Evolutionary conservation across 2,797 vertebrate species (phyloP).

Genomic region (Pangasius sanitwongsei): DNA sequence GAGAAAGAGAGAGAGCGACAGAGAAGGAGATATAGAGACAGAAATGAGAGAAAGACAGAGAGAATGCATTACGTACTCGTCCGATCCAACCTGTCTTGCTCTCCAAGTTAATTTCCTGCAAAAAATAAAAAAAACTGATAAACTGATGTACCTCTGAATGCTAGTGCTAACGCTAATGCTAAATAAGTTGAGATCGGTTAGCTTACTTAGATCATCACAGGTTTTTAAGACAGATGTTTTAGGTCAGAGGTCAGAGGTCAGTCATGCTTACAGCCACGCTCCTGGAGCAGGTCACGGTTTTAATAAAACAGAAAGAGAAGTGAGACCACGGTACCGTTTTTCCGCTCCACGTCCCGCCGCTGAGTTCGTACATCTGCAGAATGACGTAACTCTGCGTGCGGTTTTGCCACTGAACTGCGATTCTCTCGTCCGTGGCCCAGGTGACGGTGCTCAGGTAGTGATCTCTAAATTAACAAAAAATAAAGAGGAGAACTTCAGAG

Average conservation of each 20-base stretch:
- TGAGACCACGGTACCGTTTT: not conserved
- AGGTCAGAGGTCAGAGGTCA: not conserved
- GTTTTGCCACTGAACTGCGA: slow-evolving; percentile 92
- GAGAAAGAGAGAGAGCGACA: not conserved
- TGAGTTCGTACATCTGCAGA: slow-evolving; percentile 82
- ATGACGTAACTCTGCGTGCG: slow-evolving; percentile 85
- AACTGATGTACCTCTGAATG: not conserved
- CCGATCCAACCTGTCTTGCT: slow-evolving; percentile 90
- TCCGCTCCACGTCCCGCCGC: slow-evolving; percentile 55
- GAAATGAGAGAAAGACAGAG: not conserved
- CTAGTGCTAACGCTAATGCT: not conserved
- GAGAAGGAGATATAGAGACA: not conserved
- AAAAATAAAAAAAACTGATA: not conserved
- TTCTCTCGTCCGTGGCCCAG: slow-evolving; percentile 83
- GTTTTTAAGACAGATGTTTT: not conserved
- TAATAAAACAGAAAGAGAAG: not conserved
- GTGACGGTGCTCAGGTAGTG: slow-evolving; percentile 91
- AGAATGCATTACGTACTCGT: slow-evolving; percentile 78
- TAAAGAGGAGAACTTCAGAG: not conserved
- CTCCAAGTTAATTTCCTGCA: slow-evolving; percentile 71
- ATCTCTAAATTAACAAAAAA: slow-evolving; percentile 74
- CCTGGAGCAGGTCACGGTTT: not conserved
- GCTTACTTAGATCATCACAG: not conserved
- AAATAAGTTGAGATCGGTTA: not conserved
- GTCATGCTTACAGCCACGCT: not conserved